Base-by-base conservation (phyloP, 2,888 invertebrate genomes). In the Stenchaetothrips biformis region DNA sequence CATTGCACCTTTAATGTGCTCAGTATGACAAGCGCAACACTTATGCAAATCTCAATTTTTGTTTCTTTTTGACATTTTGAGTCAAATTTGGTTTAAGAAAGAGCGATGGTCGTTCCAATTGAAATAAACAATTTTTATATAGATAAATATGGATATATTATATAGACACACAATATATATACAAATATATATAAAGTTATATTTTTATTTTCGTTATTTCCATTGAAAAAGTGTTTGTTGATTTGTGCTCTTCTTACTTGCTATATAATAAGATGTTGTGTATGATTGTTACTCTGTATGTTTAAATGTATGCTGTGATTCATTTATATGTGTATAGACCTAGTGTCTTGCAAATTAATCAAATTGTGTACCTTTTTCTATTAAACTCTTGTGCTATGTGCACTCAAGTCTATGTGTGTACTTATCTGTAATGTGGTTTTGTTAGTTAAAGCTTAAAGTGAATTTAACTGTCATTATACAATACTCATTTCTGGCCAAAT, bases 201-300 rank as follows among this genome's bases (percentile, higher is more conserved):
- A 74, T 74, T 74, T 74, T 74, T 74, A 74, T 74, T 74, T 74
- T 74, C 67, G 67, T 74, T 74, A 74, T 74, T 74, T 74, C 67
- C 67, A 74, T 74, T 74, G 67, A 74, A 74, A 59, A 59, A 21
- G 11, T 74, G 67, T 74, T 74, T 74, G 67, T 74, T 74, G 67
- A 74, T 74, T 74, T 74, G 67, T 74, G 67, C 67, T 74, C 67
- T 74, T 74, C 67, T 74, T 74, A 74, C 67, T 21, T 74, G 67
- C 67, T 74, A 74, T 74, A 74, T 11, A 74, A 74, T 74, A 74
- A 74, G 67, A 74, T 74, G 67, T 74, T 74, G 67, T 74, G 67
- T 74, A 74, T 74, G 67, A 74, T 74, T 74, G 67, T 74, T 74
- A 74, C 21, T 74, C 67, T 74, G 67, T 74, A 74, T 74, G 67